A percentile compares a stretch with the other conserved stretches of the same genome.
Conservation (phyloP, 2,888 invertebrate genomes). For the Aproaerema taeniolella region DNA sequence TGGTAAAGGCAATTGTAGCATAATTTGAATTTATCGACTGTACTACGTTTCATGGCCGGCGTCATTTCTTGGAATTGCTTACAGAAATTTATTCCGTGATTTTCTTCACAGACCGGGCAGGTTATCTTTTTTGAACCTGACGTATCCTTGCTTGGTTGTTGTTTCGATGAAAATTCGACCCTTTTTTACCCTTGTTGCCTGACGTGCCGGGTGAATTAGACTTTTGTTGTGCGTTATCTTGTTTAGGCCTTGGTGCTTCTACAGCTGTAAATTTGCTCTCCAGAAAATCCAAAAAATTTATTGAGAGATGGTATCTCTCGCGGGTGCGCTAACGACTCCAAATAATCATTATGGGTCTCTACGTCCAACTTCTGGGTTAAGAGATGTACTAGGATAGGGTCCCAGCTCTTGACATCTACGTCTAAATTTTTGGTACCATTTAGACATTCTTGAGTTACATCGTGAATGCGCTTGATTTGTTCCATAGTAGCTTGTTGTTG, state of each 20-base stretch:
- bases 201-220: neutral
- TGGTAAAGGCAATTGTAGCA: conserved; percentile 21
- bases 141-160: neutral
- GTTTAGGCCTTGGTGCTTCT: conserved; percentile 15
- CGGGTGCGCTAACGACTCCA: conserved; percentile 14
- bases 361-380: conserved; percentile 20
- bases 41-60: conserved; percentile 4
- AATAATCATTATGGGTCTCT: conserved; percentile 19
- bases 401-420: conserved; percentile 18
- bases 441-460: conserved; percentile 14
- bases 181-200: neutral
- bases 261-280: conserved; percentile 21
- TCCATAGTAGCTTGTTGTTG: neutral
- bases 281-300: conserved; percentile 19
- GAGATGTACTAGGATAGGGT: conserved; percentile 20
- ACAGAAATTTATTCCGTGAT: neutral
- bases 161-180: neutral
- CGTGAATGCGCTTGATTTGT: neutral
- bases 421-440: conserved; percentile 24
- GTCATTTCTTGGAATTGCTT: neutral
- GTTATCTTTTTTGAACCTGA: neutral
- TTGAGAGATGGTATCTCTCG: conserved; percentile 17
- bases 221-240: neutral
- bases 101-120: conserved; percentile 1
- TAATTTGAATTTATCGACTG: conserved; percentile 10